Evolutionary conservation across 2,888 invertebrate species (phyloP).

Genomic region (Crioceris asparagi): DNA sequence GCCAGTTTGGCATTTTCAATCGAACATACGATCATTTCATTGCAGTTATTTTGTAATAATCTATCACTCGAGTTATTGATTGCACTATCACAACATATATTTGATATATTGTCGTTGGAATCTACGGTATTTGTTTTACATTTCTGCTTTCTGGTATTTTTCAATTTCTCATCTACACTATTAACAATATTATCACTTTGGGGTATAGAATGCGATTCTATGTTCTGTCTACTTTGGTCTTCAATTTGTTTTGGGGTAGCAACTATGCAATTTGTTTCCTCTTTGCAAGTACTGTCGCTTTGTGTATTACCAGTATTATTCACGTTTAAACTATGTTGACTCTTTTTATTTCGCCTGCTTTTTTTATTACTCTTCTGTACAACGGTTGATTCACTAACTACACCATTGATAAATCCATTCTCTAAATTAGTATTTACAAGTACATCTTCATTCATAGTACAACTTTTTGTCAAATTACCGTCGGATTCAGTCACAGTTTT

Average conservation of each 20-base stretch:
- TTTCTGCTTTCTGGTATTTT: slow-evolving; percentile 21
- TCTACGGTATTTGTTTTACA: slow-evolving; percentile 20
- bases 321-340: slow-evolving; percentile 7
- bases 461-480: slow-evolving; percentile 18
- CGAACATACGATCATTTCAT: not conserved
- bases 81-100: slow-evolving; percentile 19
- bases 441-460: slow-evolving; percentile 16
- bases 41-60: too few species aligned
- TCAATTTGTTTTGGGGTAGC: slow-evolving; percentile 11
- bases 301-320: slow-evolving; percentile 19
- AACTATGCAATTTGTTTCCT: slow-evolving; percentile 13
- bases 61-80: slow-evolving; percentile 11
- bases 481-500: slow-evolving; percentile 17
- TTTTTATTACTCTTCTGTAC: slow-evolving; percentile 17
- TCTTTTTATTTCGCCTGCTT: slow-evolving; percentile 20
- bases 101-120: slow-evolving; percentile 25
- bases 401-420: slow-evolving; percentile 24
- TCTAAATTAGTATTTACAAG: slow-evolving; percentile 15
- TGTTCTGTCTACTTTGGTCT: slow-evolving; percentile 20
- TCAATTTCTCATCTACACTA: slow-evolving; percentile 21
- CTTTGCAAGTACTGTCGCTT: slow-evolving; percentile 13
- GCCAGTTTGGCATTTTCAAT: slow-evolving; percentile 3
- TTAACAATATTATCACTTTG: slow-evolving; percentile 18
- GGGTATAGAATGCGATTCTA: slow-evolving; percentile 14
- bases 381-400: slow-evolving; percentile 14